Evolutionary conservation across 2,888 invertebrate species (phyloP).

Genomic region (Imbricaverruca yamaguchii): DNA sequence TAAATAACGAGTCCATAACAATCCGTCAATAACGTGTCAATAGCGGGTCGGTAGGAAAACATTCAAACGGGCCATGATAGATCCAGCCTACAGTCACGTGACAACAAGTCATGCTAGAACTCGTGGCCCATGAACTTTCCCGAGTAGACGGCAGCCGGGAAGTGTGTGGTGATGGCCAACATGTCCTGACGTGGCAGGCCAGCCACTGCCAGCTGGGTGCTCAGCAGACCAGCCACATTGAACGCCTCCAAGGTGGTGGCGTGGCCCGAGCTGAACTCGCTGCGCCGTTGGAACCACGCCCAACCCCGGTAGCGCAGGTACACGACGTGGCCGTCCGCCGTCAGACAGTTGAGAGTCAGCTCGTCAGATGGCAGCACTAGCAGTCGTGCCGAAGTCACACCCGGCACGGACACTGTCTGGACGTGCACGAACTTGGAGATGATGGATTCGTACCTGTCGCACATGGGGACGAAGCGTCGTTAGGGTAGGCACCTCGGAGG

Average conservation of each 20-base stretch:
- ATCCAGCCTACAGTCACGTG: neutral
- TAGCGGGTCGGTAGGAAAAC: too few relatives aligned
- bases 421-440: neutral
- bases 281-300: neutral
- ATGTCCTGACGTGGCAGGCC: neutral
- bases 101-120: neutral
- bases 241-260: neutral
- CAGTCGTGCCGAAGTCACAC: neutral
- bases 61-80: neutral
- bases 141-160: neutral
- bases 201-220: neutral
- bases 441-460: neutral
- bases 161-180: neutral
- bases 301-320: neutral
- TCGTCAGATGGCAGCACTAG: neutral
- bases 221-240: neutral
- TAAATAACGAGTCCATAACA: neutral
- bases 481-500: too few relatives aligned
- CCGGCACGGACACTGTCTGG: slow-evolving; percentile 6
- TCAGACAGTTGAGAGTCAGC: neutral
- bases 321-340: neutral
- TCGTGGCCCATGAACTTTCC: slow-evolving; percentile 2
- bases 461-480: neutral
- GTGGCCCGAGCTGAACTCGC: neutral
- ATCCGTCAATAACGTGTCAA: too few relatives aligned